Evolutionary conservation across 2,797 vertebrate genomes (phyloP), one percentile per base, ranked within the genome.

Genomic region (Gouania willdenowi): DNA sequence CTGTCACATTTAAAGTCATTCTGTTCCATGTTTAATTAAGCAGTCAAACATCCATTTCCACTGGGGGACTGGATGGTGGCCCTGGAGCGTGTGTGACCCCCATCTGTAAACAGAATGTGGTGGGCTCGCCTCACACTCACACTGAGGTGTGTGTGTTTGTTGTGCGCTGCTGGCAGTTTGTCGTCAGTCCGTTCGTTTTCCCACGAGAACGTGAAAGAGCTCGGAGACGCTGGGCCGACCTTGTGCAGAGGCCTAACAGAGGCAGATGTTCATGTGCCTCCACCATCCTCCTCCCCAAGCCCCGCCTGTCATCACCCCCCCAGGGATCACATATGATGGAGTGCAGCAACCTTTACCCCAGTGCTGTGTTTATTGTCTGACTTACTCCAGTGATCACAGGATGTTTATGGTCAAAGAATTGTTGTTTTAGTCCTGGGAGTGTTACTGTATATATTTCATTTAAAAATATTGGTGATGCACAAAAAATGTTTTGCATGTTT

Each of bases 101-200:
- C 22, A 10, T 14, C 18, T 31, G 26, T 26, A 22, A 4, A 2
- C 29, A 21, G 19, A 27, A 22, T 18, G 26, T 27, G 24, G 46
- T 30, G 13, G 34, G 28, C 30, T 26, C 37, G 28, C 40, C 14
- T 38, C 33, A 32, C 6, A 22, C 31, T 76, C 58, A 67, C 77
- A 79, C 48, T 3, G 2, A 33, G 62, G 77, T 72, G 79, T 79
- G 28, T 74, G 76, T 82, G 77, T 82, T 65, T 51, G 23, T 21
- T 62, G 40, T 16, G 31, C 6, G 6, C 50, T 31, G 4, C 39
- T 71, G 52, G 48, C 77, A 76, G 59, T 82, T 81, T 76, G 71
- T 71, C 59, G 66, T 47, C 43, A 66, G 11, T 56, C 38, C 19
- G 22, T 46, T 58, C 48, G 67, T 65, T 71, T 72, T 77, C 76